Conservation (phyloP, 2,888 invertebrate species). For the Mellilla xanthometata region DNA sequence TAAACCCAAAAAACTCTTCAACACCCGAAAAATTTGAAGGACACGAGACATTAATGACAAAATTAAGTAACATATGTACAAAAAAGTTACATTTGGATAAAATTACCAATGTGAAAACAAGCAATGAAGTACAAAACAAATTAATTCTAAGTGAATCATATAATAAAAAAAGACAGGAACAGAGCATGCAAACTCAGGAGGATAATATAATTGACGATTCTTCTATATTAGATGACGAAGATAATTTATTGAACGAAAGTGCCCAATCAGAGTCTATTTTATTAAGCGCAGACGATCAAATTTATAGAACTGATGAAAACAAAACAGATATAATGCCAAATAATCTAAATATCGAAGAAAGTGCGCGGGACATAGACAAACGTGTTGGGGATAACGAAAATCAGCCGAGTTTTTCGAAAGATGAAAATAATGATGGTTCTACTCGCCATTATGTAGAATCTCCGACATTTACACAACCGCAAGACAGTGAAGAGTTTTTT, state of each 20-base stretch:
- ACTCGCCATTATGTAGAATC: constrained; percentile 15
- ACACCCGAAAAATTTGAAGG: constrained; percentile 15
- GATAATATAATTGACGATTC: not conserved
- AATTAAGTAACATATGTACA: too few species aligned
- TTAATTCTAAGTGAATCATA: not conserved
- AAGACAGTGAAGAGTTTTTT: constrained; percentile 22
- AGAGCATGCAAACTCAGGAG: not conserved
- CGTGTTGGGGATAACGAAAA: not conserved
- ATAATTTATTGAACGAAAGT: constrained; percentile 19
- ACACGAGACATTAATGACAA: too few species aligned
- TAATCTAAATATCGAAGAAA: not conserved
- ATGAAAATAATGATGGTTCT: not conserved
- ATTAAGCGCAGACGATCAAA: not conserved
- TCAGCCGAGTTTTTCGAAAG: too few species aligned
- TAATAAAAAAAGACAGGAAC: not conserved
- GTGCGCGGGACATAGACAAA: constrained; percentile 1
- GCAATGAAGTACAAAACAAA: too few species aligned
- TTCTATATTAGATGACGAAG: constrained; percentile 21
- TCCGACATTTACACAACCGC: constrained; percentile 19
- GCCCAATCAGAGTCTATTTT: constrained; percentile 23
- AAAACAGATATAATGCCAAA: not conserved
- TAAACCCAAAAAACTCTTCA: constrained; percentile 16
- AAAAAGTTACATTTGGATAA: too few species aligned
- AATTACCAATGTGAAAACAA: too few species aligned
- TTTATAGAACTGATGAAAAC: not conserved